These are phyloP conservation scores for Aquatica leii DNA, from an alignment of 2,888 invertebrate species.

Conservation along the genomic window DNA sequence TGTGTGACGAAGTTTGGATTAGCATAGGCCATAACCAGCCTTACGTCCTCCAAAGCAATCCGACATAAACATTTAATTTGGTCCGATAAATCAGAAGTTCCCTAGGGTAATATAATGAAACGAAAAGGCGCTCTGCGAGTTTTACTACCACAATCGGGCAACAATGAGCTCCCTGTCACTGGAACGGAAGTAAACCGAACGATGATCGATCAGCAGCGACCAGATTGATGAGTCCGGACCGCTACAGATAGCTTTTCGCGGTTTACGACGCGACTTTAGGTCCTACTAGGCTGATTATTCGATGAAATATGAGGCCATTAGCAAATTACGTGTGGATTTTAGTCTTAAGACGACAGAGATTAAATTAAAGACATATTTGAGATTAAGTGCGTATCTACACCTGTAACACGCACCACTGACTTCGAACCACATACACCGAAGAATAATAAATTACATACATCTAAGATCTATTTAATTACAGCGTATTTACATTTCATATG, in stretches of 20 bases:
- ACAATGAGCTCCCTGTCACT: slow-evolving; percentile 33
- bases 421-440: no score
- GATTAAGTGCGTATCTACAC: no score
- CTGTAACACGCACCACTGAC: no score
- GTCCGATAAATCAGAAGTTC: slow-evolving; percentile 23
- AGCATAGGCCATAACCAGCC: slow-evolving; percentile 22
- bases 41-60: slow-evolving; percentile 22
- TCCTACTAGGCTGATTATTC: slow-evolving; percentile 28
- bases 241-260: slow-evolving; percentile 42
- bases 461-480: no score
- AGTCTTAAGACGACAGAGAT: not conserved
- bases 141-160: slow-evolving; percentile 40
- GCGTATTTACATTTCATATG: no score
- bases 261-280: slow-evolving; percentile 36
- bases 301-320: slow-evolving; percentile 48
- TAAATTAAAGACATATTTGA: no score
- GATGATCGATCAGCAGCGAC: slow-evolving; percentile 41
- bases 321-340: slow-evolving; percentile 44
- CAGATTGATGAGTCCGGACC: slow-evolving; percentile 39
- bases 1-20: slow-evolving; percentile 20
- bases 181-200: slow-evolving; percentile 33
- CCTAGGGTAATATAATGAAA: slow-evolving; percentile 26
- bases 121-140: slow-evolving; percentile 31
- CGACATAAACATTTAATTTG: slow-evolving; percentile 33
- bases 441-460: no score